Base-by-base conservation (phyloP, 2,113 vertebrate species). In the Myocastor coypus region DNA sequence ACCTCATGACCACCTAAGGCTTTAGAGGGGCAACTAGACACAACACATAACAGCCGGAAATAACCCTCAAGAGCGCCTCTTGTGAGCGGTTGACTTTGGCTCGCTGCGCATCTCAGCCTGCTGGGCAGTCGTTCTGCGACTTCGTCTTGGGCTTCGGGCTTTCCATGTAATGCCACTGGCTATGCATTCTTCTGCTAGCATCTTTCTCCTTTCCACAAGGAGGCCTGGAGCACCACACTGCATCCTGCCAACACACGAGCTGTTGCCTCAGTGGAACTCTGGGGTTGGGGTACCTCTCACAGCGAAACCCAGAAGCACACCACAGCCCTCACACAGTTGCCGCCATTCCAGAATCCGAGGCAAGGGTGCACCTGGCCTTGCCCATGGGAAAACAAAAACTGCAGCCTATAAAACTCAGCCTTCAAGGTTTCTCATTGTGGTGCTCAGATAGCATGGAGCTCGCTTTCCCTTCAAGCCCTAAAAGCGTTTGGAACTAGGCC, bases 261-360 rank as follows among this genome's bases (percentile, higher is more conserved):
- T 20, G n/a, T 24, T 87, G 17, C 34, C 82, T 88, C 86, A 19
- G 1, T 14, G 20, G 13, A 69, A 78, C 7, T 26, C 61, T 26
- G 37, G 26, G 57, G 1, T 26, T 12, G 9, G 66, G 5, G 5
- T 32, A 32, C 22, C 3, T 11, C 46, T 52, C 46, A 24, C 12
- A 40, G 52, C 42, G 77, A 7, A 26, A 5, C 0, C 37, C 0
- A 55, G 26, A 37, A 9, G 28, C 3, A 0, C 5, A 1, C 2
- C 1, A 2, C 1, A 14, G 4, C 37, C 7, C 40, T 0, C 17
- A 40, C 17, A 26, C 19, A 9, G 1, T n/a, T 0, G 0, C 4
- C 11, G 17, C 32, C 17, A 6, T 34, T 96, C n/a, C 17, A 13
- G 64, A 64, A 1, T 68, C 24, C 3, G 0, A 17, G 42, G 66